These are phyloP conservation scores for Hymenochirus boettgeri DNA, from an alignment of 2,113 vertebrate genomes.

Conservation along the genomic window DNA sequence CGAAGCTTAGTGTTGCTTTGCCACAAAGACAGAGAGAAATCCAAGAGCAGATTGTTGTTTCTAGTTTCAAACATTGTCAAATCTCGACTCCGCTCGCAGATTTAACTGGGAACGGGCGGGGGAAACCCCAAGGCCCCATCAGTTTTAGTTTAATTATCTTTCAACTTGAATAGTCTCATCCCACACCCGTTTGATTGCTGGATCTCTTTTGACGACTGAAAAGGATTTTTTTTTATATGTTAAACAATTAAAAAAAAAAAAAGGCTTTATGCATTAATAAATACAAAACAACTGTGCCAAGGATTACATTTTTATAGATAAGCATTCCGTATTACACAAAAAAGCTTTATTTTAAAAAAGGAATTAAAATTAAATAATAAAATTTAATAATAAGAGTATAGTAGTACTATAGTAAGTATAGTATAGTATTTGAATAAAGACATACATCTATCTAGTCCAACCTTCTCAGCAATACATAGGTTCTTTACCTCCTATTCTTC, in stretches of 20 bases:
- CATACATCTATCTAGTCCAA: no score
- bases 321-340: no score
- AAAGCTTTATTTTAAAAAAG: no score
- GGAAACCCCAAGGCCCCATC: constrained; percentile 7
- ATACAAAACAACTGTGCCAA: constrained; percentile 6
- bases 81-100: constrained; percentile 4
- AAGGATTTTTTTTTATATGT: no score
- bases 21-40: constrained; percentile 19
- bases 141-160: constrained; percentile 29
- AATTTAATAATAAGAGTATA: no score
- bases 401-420: no score
- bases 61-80: constrained; percentile 14
- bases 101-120: constrained; percentile 4
- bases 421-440: no score
- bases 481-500: no score
- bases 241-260: no score
- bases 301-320: no score
- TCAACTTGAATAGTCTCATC: constrained; percentile 19
- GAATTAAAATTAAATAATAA: no score
- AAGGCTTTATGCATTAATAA: constrained; percentile 13
- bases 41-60: constrained; percentile 22
- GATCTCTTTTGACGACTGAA: constrained; percentile 32
- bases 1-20: constrained; percentile 13
- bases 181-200: constrained; percentile 18
- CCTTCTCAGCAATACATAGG: no score